Evolutionary conservation across 2,888 invertebrate genomes (phyloP), one percentile per base, ranked within the genome.

Genomic region (Ophioninae sp.): DNA sequence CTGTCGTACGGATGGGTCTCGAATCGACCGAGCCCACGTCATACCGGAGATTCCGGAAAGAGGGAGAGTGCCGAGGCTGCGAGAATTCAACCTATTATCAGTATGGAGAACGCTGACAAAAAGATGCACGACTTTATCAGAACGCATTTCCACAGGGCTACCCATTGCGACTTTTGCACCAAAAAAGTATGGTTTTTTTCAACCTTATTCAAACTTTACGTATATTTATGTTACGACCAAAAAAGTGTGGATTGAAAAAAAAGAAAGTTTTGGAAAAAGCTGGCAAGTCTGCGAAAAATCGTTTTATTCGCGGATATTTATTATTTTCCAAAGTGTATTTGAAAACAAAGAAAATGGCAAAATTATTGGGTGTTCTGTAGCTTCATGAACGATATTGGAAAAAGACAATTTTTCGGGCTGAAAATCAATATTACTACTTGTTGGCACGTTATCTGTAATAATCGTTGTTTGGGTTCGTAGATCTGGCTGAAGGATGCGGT

Each of bases 401-500:
- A 59, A n/a, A 10, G 51, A 0, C 17, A 20, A 7, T 51, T 58
- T 58, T 71, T 58, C 13, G 1, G n/a, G n/a, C 0, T 17, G 30
- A 17, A 2, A 17, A 2, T 8, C 5, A 10, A 6, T 58, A n/a
- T 30, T 58, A 6, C n/a, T 5, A 51, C 23, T 64, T 2, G 1
- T 72, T n/a, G 30, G 64, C 61, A 63, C 2, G 17, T 2, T 51
- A 13, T 51, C 51, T 13, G 13, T 51, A 51, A 51, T 17, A 13
- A 51, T 51, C 6, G 13, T 17, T 51, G 13, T 74, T 8, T 71
- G 58, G 63, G 6, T 58, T 22, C 22, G n/a, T 56, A 98, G 96
- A 99, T 99, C 88, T 99, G 99, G 99, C 93, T 99, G 84, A 99
- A 99, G 93, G 98, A 98, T 90, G 99, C 98, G 5, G 97, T 98